Evolutionary conservation across 2,797 vertebrate genomes (phyloP).

Genomic region (Eulemur albifrons): DNA sequence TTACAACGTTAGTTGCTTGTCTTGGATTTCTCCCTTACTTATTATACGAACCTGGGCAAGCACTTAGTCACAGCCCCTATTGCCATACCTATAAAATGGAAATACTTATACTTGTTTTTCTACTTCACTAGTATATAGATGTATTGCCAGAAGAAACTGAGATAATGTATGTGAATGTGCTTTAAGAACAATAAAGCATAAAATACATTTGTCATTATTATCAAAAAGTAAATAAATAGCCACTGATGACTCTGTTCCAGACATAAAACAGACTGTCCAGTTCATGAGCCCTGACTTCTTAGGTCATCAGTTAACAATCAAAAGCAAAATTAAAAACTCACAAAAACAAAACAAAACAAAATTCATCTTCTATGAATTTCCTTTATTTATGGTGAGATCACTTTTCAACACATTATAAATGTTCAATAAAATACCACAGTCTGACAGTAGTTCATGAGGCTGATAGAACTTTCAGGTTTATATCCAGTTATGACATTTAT

Average conservation of each 20-base stretch:
- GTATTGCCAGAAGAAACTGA: not conserved
- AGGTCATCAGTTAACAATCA: not conserved
- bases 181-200: not conserved
- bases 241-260: not conserved
- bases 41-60: not conserved
- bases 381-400: not conserved
- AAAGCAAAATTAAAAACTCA: not conserved
- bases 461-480: not conserved
- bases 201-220: not conserved
- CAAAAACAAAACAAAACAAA: not conserved
- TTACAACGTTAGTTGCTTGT: not conserved
- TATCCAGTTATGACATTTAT: not conserved
- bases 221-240: not conserved
- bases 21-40: not conserved
- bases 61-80: not conserved
- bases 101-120: not conserved
- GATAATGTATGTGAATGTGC: not conserved
- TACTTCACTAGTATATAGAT: not conserved
- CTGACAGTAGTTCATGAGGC: not conserved
- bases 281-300: not conserved
- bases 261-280: not conserved
- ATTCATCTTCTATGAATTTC: not conserved
- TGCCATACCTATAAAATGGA: not conserved
- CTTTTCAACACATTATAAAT: not conserved
- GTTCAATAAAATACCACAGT: not conserved